phyloP scores from a whole-genome alignment of 1,140 invertebrate species.

The Leptinotarsa texana region DNA sequence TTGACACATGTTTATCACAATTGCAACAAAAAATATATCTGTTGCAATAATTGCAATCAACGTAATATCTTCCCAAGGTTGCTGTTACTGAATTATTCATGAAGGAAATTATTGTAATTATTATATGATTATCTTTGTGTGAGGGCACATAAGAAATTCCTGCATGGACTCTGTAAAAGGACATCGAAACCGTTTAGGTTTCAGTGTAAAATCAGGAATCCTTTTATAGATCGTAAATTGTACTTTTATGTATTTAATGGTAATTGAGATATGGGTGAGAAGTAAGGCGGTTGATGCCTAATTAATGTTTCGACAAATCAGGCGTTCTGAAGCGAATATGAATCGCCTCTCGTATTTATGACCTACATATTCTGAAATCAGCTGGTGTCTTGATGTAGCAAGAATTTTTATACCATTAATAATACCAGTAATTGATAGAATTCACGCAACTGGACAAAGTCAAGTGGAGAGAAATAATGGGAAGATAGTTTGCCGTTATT shows the following conservation, averaged over 20 bases:
- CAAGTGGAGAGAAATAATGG: no score
- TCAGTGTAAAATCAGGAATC: neutral
- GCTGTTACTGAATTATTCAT: neutral
- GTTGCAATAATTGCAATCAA: neutral
- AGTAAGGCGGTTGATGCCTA: neutral
- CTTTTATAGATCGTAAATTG: neutral
- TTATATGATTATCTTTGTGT: neutral
- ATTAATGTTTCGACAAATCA: neutral
- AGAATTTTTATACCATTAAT: no score
- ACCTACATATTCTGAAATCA: neutral
- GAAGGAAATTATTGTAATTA: neutral
- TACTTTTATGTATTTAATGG: neutral
- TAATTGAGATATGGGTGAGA: neutral
- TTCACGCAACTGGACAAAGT: no score
- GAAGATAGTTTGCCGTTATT: no score
- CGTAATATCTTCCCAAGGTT: neutral
- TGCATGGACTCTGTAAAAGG: neutral
- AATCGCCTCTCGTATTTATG: neutral
- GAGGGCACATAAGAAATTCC: constrained; percentile 7
- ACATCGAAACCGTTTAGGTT: neutral
- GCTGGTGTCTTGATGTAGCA: no score
- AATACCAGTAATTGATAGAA: no score
- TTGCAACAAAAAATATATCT: neutral
- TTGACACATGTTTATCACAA: constrained; percentile 1
- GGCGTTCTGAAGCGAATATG: neutral